Percentiles rank a stretch among this genome's conserved stretches.
These are phyloP conservation scores for Sceliomorpha sp. DNA, from an alignment of 2,888 invertebrate genomes.

Conservation along the genomic window DNA sequence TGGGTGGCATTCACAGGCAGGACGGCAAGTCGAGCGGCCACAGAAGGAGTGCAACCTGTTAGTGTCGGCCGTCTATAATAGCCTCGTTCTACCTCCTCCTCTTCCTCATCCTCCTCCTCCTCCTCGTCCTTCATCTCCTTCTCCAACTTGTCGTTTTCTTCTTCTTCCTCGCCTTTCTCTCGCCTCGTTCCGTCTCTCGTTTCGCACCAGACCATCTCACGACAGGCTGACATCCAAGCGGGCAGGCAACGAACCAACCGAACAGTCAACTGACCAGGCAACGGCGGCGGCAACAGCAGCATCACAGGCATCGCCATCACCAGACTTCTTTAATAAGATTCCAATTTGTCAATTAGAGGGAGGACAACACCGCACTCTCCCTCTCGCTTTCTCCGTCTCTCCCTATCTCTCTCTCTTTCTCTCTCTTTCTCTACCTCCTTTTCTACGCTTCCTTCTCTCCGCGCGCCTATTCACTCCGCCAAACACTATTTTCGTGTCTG, in stretches of 20 bases:
- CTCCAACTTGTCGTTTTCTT: conserved; percentile 59
- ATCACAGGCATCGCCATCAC: conserved; percentile 77
- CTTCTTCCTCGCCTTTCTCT: conserved; percentile 12
- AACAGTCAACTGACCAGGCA: too few species aligned
- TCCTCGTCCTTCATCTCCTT: conserved; percentile 24
- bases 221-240: conserved; percentile 1
- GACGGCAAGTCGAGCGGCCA: conserved; percentile 66
- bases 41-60: conserved; percentile 73
- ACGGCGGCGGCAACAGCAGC: too few species aligned
- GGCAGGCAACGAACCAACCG: too few species aligned
- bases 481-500: too few species aligned
- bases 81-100: conserved; percentile 61
- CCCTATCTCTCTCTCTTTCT: too few species aligned
- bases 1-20: conserved; percentile 79
- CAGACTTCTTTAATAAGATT: conserved; percentile 83
- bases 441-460: too few species aligned
- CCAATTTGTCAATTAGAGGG: conserved; percentile 86
- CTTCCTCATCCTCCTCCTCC: conserved; percentile 45
- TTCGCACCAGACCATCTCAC: conserved; percentile 40
- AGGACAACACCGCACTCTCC: conserved; percentile 70
- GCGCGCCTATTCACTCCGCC: too few species aligned
- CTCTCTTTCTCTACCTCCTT: conserved; percentile 13
- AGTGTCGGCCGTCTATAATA: conserved; percentile 74
- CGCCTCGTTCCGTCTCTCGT: conserved; percentile 51
- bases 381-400: conserved; percentile 61